Evolutionary conservation across 2,113 vertebrate genomes (phyloP).

Genomic region (Sphyrna mokarran): DNA sequence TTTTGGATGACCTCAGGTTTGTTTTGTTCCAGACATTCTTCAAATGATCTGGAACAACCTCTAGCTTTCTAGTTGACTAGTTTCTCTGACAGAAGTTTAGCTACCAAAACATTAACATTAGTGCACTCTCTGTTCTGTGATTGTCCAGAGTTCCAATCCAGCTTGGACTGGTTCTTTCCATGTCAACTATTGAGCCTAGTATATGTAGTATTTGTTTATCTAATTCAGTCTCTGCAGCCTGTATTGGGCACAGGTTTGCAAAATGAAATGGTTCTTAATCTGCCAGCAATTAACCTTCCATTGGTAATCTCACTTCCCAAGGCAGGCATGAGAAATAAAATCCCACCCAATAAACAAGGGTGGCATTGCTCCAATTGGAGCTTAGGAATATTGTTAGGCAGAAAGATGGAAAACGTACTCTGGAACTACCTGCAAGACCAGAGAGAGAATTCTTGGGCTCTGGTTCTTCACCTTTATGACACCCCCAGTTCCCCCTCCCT

Average conservation of each 20-base stretch:
- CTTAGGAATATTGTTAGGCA: not conserved
- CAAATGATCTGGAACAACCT: not conserved
- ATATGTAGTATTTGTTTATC: not conserved
- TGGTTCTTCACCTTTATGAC: too few relatives aligned
- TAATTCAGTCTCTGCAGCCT: not conserved
- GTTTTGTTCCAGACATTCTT: not conserved
- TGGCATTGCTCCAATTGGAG: not conserved
- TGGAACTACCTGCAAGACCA: not conserved
- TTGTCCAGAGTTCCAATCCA: not conserved
- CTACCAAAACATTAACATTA: not conserved
- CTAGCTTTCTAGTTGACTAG: not conserved
- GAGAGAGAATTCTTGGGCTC: too few relatives aligned
- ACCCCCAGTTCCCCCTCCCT: too few relatives aligned
- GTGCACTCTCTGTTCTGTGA: not conserved
- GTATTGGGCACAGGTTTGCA: not conserved
- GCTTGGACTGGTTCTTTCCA: not conserved
- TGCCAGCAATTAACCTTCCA: not conserved
- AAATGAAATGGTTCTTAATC: not conserved
- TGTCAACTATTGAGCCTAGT: not conserved
- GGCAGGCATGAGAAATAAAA: not conserved
- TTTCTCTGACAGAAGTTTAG: not conserved
- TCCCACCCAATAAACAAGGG: not conserved
- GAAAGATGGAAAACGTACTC: not conserved
- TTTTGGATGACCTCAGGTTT: not conserved
- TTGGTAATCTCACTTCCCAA: not conserved